phyloP scores from a whole-genome alignment of 2,888 invertebrate species.

The Pomacea canaliculata region DNA sequence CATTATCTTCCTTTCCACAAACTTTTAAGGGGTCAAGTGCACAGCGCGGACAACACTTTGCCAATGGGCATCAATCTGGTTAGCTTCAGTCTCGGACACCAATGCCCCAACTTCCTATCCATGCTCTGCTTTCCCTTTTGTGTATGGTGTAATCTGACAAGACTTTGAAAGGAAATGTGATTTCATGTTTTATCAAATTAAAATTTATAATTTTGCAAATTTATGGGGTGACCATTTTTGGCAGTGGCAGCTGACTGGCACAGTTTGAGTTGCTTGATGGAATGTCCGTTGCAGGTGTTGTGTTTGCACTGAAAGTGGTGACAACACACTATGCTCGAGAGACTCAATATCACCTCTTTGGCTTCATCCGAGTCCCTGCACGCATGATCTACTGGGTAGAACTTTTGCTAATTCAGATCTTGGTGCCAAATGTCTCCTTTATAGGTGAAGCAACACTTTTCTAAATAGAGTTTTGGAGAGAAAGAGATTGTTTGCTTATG shows the following conservation, averaged over 20 bases:
- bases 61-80: too few relatives aligned
- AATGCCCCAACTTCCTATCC: too few relatives aligned
- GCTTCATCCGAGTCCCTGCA: slow-evolving; percentile 71
- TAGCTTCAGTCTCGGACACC: too few relatives aligned
- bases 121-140: too few relatives aligned
- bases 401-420: slow-evolving; percentile 75
- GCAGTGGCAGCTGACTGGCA: neutral
- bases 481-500: too few relatives aligned
- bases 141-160: neutral
- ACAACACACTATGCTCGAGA: slow-evolving; percentile 67
- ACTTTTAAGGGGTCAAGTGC: too few relatives aligned
- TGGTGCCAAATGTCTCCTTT: slow-evolving; percentile 77
- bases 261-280: neutral
- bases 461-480: too few relatives aligned
- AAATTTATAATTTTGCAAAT: neutral
- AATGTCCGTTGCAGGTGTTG: slow-evolving; percentile 71
- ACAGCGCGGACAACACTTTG: too few relatives aligned
- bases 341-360: slow-evolving; percentile 60
- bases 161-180: neutral
- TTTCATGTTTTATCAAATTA: neutral
- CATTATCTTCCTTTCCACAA: too few relatives aligned
- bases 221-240: neutral
- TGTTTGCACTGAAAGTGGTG: slow-evolving; percentile 77
- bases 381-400: slow-evolving; percentile 76
- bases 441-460: slow-evolving; percentile 47